Evolutionary conservation across 2,113 vertebrate species (phyloP), one percentile per base, ranked within the genome.

Genomic region (Cyphotilapia sp.): DNA sequence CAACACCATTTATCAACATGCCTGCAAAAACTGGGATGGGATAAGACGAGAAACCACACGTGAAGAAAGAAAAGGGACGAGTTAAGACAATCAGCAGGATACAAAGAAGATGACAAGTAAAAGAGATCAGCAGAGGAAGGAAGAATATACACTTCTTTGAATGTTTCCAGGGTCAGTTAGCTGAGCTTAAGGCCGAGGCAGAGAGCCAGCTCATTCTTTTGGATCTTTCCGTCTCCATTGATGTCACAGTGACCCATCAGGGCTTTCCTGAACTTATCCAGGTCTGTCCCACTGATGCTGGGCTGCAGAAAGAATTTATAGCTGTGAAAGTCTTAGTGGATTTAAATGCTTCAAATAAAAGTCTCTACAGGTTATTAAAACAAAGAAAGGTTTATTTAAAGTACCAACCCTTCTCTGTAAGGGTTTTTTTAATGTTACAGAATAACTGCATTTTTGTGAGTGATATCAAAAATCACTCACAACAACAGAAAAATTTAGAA

Each of bases 191-290:
- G 96, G 59, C 98, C 98, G 1, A 99, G 97, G 94, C 98, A 99
- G 90, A 99, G 96, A 19, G 98, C 98, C 84, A 99, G 95, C 93
- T 99, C 98, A 0, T 98, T 98, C 96, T 98, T 99, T 96, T 99
- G 98, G 90, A 98, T 99, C 94, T 98, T 99, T 53, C 98, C 98
- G 2, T 99, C 98, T 85, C 97, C 95, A 91, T 99, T 99, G 89
- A 98, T 90, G 3, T 99, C 98, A 0, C 98, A 99, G 92, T 98
- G 98, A 69, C 96, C 97, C 85, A 99, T 94, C 85, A 99, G 96
- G 51, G 97, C 97, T 91, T 97, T 96, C 56, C 97, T 97, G 94
- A 99, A 98, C 92, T 97, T 97, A 91, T 98, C 98, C 88, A 99
- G 95, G 94, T 99, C 98, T 14, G 96, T 91, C 3, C 97, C 97